Evolutionary conservation across 1,140 invertebrate species (phyloP).

Genomic region (Branchinecta lynchi): DNA sequence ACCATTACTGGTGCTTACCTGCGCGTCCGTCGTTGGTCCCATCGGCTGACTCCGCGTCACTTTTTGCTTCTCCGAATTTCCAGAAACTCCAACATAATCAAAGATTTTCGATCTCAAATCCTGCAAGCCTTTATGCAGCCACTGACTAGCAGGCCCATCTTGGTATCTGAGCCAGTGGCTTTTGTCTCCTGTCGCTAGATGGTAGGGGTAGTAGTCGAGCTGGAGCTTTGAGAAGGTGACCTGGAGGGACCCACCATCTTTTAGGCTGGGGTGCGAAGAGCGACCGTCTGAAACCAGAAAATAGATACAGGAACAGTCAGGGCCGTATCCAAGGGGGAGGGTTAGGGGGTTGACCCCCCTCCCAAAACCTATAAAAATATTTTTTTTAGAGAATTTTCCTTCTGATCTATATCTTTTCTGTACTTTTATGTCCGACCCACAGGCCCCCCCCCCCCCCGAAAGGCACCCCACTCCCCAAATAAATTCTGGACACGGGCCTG

Average conservation of each 20-base stretch:
- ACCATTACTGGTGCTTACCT: background rate
- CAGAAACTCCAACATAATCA: conserved; percentile 14
- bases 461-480: no score
- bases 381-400: no score
- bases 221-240: conserved; percentile 64
- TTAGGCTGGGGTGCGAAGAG: conserved; percentile 61
- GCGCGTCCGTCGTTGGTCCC: background rate
- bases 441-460: no score
- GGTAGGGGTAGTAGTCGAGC: conserved; percentile 93
- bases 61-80: conserved; percentile 15
- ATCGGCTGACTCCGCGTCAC: conserved; percentile 1
- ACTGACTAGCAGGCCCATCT: conserved; percentile 47
- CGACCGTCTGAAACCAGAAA: conserved; percentile 44
- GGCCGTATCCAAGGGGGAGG: no score
- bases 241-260: conserved; percentile 84
- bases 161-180: conserved; percentile 66
- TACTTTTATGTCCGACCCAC: no score
- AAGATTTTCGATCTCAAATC: background rate
- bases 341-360: no score
- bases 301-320: no score
- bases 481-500: no score
- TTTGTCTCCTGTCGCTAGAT: conserved; percentile 67
- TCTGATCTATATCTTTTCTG: no score
- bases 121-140: conserved; percentile 49
- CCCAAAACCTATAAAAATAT: no score